A percentile compares a stretch with the other conserved stretches of the same genome.
These are phyloP conservation scores for Lycaena phlaeas DNA, from an alignment of 2,888 invertebrate species.

Conservation along the genomic window DNA sequence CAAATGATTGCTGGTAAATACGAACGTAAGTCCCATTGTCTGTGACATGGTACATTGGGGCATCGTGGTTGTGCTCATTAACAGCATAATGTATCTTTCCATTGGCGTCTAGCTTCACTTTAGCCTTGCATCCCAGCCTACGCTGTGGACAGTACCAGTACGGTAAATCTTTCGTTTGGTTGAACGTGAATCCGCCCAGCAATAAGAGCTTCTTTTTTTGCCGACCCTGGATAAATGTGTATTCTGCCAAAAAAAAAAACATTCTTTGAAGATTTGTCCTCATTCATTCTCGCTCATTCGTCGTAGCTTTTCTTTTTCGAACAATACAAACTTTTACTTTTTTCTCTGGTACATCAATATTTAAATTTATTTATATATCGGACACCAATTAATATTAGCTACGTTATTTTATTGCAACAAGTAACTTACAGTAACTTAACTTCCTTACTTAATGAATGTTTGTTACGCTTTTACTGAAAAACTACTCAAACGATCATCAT, in stretches of 20 bases:
- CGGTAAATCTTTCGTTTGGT: neutral
- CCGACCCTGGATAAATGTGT: constrained; percentile 7
- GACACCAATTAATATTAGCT: too few species aligned
- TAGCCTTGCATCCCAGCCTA: constrained; percentile 20
- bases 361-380: too few species aligned
- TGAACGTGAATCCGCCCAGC: neutral
- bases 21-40: neutral
- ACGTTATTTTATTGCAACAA: too few species aligned
- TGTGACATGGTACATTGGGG: constrained; percentile 15
- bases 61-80: constrained; percentile 14
- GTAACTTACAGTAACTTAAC: too few species aligned
- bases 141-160: constrained; percentile 1
- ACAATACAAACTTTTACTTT: too few species aligned
- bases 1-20: too few species aligned
- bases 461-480: too few species aligned
- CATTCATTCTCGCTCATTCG: too few species aligned
- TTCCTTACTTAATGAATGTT: too few species aligned
- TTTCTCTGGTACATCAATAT: too few species aligned
- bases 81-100: constrained; percentile 20
- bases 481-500: too few species aligned
- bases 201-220: constrained; percentile 9
- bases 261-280: neutral
- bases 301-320: too few species aligned
- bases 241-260: constrained; percentile 9
- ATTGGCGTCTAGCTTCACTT: constrained; percentile 21